Percentiles rank a stretch among this genome's conserved stretches.
These are phyloP conservation scores for Drosophila biarmipes DNA, from an alignment of 1,140 invertebrate genomes.

Conservation along the genomic window DNA sequence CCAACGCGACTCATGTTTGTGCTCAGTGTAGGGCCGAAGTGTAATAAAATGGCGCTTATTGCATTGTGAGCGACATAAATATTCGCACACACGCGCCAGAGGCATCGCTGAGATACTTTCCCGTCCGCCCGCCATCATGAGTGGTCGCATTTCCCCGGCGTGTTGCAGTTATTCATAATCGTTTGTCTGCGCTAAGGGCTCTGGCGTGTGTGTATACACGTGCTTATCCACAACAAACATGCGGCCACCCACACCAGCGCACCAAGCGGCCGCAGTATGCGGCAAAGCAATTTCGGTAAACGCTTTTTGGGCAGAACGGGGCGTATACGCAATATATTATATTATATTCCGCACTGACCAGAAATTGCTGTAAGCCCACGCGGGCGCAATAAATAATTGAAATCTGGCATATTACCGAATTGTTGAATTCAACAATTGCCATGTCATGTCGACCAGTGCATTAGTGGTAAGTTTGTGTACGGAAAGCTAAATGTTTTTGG, in stretches of 20 bases:
- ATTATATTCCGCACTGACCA: constrained; percentile 40
- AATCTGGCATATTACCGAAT: constrained; percentile 28
- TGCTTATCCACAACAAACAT: constrained; percentile 21
- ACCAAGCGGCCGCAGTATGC: constrained; percentile 62
- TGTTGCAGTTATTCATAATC: constrained; percentile 72
- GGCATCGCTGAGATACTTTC: constrained; percentile 12
- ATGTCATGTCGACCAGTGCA: constrained; percentile 33
- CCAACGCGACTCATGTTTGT: constrained; percentile 15
- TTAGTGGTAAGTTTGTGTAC: constrained; percentile 26
- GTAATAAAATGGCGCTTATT: constrained; percentile 71
- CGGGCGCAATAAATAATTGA: constrained; percentile 54
- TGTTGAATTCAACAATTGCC: constrained; percentile 31
- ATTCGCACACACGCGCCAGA: constrained; percentile 22
- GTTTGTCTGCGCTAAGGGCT: constrained; percentile 53
- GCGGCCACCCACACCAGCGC: constrained; percentile 15
- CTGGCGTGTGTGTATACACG: constrained; percentile 25
- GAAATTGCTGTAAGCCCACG: constrained; percentile 25
- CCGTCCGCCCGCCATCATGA: constrained; percentile 15
- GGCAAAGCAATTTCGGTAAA: constrained; percentile 66
- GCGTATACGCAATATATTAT: constrained; percentile 71
- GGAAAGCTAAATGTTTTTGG: neutral
- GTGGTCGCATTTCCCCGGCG: constrained; percentile 27
- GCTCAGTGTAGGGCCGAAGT: constrained; percentile 48
- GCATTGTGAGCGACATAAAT: constrained; percentile 58
- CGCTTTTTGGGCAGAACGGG: constrained; percentile 33